Evolutionary conservation across 2,888 invertebrate genomes (phyloP), one percentile per base, ranked within the genome.

Genomic region (Andrena camellia): DNA sequence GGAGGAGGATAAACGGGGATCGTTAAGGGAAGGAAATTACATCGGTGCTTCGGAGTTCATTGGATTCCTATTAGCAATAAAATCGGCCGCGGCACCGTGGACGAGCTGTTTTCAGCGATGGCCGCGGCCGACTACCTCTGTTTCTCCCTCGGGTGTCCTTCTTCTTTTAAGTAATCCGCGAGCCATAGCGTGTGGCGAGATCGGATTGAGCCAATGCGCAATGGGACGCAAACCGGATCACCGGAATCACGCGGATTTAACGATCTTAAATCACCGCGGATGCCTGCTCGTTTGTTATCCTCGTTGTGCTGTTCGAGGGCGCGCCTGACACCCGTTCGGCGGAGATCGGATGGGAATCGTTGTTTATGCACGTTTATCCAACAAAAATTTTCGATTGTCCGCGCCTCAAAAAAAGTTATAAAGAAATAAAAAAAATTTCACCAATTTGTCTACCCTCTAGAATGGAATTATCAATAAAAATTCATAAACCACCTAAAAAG

Each of bases 41-140:
- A 85, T 87, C 84, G 79, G 81, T 85, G 85, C 80, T 73, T 75
- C 73, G 74, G 64, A 78, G 81, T 85, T 78, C 89, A 89, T 90
- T 82, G 86, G 86, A 90, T 89, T 91, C 88, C 91, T 91, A 92
- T 92, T 92, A 92, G 91, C 92, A 92, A 92, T 92, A 91, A 92
- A 92, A 90, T 91, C 88, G 86, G 59, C 42, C 66, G 42, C 42
- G 42, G 79, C 66, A 75, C 64, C 83, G 80, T 69, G 73, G 79
- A 78, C 81, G 81, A 86, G 84, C 85, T 78, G 84, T 86, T 83
- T 84, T 71, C 81, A 83, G 64, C 73, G 78, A 50, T 54, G 72
- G 23, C 23, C 52, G n/a, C 52, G n/a, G 42, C 60, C 62, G 54
- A 59, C 63, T 70, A 57, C 52, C 73, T 73, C 67, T 75, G 48